These are phyloP conservation scores for Clamator glandarius DNA, from an alignment of 2,797 vertebrate genomes.

Conservation along the genomic window DNA sequence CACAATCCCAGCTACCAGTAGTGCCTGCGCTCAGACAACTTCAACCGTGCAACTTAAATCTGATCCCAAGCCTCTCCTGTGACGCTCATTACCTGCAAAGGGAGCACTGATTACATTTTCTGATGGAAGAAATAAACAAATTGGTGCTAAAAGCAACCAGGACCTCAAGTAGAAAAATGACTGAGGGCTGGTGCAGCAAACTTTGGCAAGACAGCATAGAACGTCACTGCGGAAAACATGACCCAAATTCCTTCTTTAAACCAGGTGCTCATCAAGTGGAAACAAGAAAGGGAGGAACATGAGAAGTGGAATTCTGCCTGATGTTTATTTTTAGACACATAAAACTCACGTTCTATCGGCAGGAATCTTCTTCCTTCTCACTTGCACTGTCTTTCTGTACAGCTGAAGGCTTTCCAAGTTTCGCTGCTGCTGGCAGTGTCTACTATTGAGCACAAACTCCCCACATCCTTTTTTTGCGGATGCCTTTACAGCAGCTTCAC, in stretches of 20 bases:
- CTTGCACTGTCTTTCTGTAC: not conserved
- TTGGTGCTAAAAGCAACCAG: not conserved
- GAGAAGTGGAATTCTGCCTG: not conserved
- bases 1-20: not conserved
- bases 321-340: not conserved
- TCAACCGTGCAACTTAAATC: not conserved
- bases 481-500: not conserved
- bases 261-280: accelerated
- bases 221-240: not conserved
- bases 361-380: not conserved
- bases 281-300: not conserved
- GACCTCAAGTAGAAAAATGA: not conserved
- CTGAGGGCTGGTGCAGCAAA: not conserved
- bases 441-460: not conserved
- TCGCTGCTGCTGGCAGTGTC: accelerated
- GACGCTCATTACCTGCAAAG: accelerated
- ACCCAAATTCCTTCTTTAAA: not conserved
- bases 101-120: not conserved
- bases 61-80: accelerated
- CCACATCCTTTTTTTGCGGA: not conserved
- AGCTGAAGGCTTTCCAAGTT: not conserved
- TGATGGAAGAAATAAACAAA: not conserved
- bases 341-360: not conserved
- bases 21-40: not conserved
- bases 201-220: not conserved